A percentile compares a stretch with the other conserved stretches of the same genome.
Conservation (phyloP, 2,888 invertebrate species). For the Lingula anatina region DNA sequence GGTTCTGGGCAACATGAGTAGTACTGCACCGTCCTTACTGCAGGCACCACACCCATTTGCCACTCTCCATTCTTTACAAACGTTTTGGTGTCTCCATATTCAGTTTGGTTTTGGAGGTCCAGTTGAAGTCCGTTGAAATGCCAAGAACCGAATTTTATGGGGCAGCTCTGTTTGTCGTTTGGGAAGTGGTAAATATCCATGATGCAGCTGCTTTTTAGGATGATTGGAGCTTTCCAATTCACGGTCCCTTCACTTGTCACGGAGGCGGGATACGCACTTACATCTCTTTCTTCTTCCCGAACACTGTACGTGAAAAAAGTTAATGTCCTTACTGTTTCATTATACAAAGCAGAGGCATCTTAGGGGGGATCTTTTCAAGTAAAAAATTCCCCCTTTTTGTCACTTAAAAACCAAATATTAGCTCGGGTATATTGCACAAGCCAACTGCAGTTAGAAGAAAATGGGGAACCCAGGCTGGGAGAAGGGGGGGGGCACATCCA, state of each 20-base stretch:
- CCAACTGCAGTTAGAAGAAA: too few relatives aligned
- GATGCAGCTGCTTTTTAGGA: background rate
- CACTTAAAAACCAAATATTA: too few relatives aligned
- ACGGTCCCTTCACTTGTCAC: background rate
- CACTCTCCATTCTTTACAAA: background rate
- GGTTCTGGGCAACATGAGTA: slow-evolving; percentile 1
- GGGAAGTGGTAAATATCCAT: background rate
- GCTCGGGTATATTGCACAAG: too few relatives aligned
- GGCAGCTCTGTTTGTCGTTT: background rate
- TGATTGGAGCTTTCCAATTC: background rate
- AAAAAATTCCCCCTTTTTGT: too few relatives aligned
- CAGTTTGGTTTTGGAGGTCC: background rate
- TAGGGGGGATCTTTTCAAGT: too few relatives aligned
- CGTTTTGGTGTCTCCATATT: background rate
- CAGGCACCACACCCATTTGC: background rate
- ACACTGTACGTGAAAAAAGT: too few relatives aligned
- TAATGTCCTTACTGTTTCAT: too few relatives aligned
- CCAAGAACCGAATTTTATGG: background rate
- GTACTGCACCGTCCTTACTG: background rate
- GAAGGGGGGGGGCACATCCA: too few relatives aligned
- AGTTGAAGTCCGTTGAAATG: background rate
- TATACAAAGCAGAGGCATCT: too few relatives aligned
- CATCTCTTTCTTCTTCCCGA: too few relatives aligned
- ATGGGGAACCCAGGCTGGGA: too few relatives aligned
- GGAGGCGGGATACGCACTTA: background rate